Conservation (phyloP, 2,888 invertebrate species). For the Pristionchus exspectatus region DNA sequence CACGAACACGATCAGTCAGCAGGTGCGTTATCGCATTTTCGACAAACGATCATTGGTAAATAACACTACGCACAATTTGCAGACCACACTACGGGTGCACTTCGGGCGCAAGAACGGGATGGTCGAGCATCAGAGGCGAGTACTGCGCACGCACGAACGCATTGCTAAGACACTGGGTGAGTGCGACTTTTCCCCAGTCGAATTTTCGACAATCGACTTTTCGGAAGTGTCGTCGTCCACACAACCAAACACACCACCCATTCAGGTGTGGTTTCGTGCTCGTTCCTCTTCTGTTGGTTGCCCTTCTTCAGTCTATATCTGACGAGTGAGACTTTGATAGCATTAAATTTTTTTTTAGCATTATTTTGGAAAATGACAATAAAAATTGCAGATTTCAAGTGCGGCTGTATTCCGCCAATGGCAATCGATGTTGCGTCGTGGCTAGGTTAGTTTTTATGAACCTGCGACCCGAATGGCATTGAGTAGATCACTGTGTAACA, state of each 20-base stretch:
- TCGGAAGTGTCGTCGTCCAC: slow-evolving; percentile 9
- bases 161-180: slow-evolving; percentile 82
- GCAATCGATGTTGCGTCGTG: slow-evolving; percentile 78
- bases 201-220: not conserved
- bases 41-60: not conserved
- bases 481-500: too few relatives aligned
- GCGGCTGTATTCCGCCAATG: slow-evolving; percentile 76
- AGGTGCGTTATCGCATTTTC: slow-evolving; percentile 59
- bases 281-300: slow-evolving; percentile 83
- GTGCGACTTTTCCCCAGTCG: not conserved
- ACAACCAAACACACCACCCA: not conserved
- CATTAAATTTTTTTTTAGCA: not conserved
- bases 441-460: slow-evolving; percentile 69
- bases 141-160: slow-evolving; percentile 80
- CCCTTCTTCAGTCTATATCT: slow-evolving; percentile 84
- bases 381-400: slow-evolving; percentile 74
- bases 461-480: too few relatives aligned
- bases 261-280: slow-evolving; percentile 82
- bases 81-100: slow-evolving; percentile 78
- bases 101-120: slow-evolving; percentile 78
- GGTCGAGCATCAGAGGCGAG: slow-evolving; percentile 78
- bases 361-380: too few relatives aligned
- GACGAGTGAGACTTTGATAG: slow-evolving; percentile 80
- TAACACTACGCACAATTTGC: slow-evolving; percentile 50
- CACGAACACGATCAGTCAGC: slow-evolving; percentile 76